Evolutionary conservation across 1,140 invertebrate species (phyloP).

Genomic region (Drosophila sturtevanti): DNA sequence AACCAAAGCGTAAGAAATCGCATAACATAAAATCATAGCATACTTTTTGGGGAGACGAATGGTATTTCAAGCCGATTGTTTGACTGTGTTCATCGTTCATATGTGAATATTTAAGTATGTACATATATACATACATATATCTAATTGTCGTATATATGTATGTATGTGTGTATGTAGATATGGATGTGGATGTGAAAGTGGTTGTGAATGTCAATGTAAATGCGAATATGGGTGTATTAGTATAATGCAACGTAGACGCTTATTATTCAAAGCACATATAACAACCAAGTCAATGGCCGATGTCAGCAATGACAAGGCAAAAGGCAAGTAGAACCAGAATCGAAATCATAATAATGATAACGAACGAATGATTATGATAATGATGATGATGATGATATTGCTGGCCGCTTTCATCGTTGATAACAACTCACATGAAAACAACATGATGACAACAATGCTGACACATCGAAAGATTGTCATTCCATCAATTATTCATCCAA

Average conservation of each 20-base stretch:
- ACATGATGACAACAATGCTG: slow-evolving; percentile 66
- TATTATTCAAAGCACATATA: slow-evolving; percentile 65
- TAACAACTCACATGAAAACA: slow-evolving; percentile 48
- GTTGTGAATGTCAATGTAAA: no score
- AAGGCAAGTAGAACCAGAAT: no score
- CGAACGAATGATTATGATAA: slow-evolving; percentile 11
- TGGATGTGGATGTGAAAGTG: neutral
- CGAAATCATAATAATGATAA: slow-evolving; percentile 7
- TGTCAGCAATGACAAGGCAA: slow-evolving; percentile 60
- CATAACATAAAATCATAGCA: slow-evolving; percentile 21
- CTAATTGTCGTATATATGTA: neutral
- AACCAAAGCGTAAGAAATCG: neutral
- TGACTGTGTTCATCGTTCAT: slow-evolving; percentile 73
- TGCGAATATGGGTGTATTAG: slow-evolving; percentile 19
- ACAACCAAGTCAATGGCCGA: slow-evolving; percentile 27
- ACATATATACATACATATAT: no score
- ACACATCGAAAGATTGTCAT: slow-evolving; percentile 78
- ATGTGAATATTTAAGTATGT: slow-evolving; percentile 2
- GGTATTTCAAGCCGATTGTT: slow-evolving; percentile 48
- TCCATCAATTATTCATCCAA: slow-evolving; percentile 73
- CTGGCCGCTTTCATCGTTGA: slow-evolving; percentile 43
- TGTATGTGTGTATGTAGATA: neutral
- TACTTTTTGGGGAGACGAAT: slow-evolving; percentile 23
- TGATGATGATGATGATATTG: slow-evolving; percentile 23
- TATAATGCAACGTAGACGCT: slow-evolving; percentile 64